Evolutionary conservation across 1,140 invertebrate species (phyloP).

Genomic region (Drosophila lacertosa): DNA sequence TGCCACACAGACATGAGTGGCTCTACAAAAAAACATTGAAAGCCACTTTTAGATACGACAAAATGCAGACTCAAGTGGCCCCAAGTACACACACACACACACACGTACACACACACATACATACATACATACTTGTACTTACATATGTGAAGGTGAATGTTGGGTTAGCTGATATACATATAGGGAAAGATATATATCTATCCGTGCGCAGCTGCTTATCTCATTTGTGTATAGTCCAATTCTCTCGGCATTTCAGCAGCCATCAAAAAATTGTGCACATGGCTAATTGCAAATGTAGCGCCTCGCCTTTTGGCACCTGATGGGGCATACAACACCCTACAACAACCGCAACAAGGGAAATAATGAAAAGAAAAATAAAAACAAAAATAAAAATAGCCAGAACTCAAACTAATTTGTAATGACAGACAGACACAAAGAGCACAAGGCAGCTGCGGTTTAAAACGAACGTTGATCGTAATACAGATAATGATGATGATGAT

Average conservation of each 20-base stretch:
- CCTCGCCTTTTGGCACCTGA: constrained; percentile 79
- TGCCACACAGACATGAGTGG: constrained; percentile 8
- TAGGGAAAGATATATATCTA: constrained; percentile 1
- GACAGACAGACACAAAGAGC: constrained; percentile 68
- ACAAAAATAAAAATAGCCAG: constrained; percentile 53
- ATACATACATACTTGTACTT: too few species aligned
- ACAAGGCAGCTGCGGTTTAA: constrained; percentile 50
- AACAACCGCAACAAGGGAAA: constrained; percentile 50
- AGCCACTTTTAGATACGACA: constrained; percentile 23
- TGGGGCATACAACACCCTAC: constrained; percentile 68
- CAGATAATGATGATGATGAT: constrained; percentile 13
- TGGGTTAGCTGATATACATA: too few species aligned
- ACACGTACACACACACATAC: neutral
- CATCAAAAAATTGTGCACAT: constrained; percentile 63
- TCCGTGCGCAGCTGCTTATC: constrained; percentile 32
- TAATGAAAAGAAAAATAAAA: constrained; percentile 49
- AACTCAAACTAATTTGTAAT: constrained; percentile 73
- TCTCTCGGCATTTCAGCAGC: constrained; percentile 44
- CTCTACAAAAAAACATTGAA: constrained; percentile 20
- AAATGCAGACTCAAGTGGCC: constrained; percentile 1
- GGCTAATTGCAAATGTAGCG: constrained; percentile 77
- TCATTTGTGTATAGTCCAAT: constrained; percentile 45
- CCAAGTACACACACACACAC: neutral
- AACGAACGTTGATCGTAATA: neutral
- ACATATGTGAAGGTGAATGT: neutral